Evolutionary conservation across 1,140 invertebrate species (phyloP).

Genomic region (Asbolus verrucosus): DNA sequence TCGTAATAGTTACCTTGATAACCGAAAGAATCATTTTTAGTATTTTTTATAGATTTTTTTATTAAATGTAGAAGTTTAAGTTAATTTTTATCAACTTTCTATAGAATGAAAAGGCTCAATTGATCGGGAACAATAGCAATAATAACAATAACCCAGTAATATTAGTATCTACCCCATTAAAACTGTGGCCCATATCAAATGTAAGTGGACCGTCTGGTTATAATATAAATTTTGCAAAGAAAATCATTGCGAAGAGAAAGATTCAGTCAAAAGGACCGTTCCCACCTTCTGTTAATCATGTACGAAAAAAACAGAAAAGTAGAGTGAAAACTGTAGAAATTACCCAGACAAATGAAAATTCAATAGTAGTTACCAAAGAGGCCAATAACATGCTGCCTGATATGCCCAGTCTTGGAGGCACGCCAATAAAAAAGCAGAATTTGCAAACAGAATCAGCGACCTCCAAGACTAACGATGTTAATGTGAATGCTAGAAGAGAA

Average conservation of each 20-base stretch:
- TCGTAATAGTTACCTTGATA: too few relatives aligned
- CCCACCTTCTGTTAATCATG: neutral
- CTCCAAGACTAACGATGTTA: neutral
- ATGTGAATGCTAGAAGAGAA: neutral
- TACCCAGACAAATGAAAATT: neutral
- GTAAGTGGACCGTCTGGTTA: neutral
- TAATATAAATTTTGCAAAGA: conserved; percentile 19
- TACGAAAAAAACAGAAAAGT: neutral
- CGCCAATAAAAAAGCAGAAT: conserved; percentile 39
- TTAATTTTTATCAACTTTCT: too few relatives aligned
- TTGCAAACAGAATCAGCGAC: neutral
- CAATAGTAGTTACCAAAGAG: conserved; percentile 2
- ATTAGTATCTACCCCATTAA: neutral
- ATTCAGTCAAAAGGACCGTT: neutral
- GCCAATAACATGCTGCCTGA: conserved; percentile 38
- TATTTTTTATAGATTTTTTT: too few relatives aligned
- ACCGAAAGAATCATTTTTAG: too few relatives aligned
- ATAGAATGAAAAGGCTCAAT: too few relatives aligned
- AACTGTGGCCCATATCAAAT: neutral
- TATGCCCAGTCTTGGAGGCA: conserved; percentile 44
- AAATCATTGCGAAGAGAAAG: neutral
- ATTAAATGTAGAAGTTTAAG: too few relatives aligned
- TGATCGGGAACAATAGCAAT: too few relatives aligned
- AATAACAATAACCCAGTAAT: neutral
- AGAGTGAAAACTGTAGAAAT: neutral